Evolutionary conservation across 1,140 invertebrate genomes (phyloP), one percentile per base, ranked within the genome.

Genomic region (Macrocentrus cingulum): DNA sequence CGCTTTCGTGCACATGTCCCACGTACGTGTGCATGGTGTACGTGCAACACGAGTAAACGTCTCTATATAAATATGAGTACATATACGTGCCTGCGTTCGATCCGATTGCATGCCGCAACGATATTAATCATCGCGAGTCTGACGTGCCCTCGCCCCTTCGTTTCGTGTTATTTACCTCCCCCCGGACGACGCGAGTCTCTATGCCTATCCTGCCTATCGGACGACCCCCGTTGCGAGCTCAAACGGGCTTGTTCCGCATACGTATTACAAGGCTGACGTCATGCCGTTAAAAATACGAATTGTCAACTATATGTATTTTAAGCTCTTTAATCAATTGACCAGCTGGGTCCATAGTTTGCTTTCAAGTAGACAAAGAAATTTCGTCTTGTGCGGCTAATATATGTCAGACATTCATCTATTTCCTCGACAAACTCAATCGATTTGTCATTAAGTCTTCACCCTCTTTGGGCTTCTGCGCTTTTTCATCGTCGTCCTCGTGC

Each of bases 21-120:
- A 48, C 29, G 11, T 48, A n/a, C 11, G 15, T 23, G 1, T n/a
- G 15, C 20, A 25, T 45, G 2, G n/a, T 45, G 22, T 11, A 15
- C 13, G 8, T 45, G 39, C 16, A 7, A 45, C 22, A 6, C 6
- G 19, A 20, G 42, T 11, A 8, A n/a, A 42, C 18, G 39, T 42
- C 9, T 45, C 7, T 18, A 19, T 45, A 22, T 11, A 13, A 23
- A 34, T 11, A 16, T 2, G 13, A 6, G 9, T n/a, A 9, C 37
- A 20, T 51, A 22, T 46, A 22, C 16, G 49, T 7, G 32, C 34
- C 22, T 7, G 36, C 65, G 70, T 70, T 67, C 65, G 73, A 74
- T 75, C 72, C 67, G 73, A 74, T 77, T 75, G 73, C 73, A 74
- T 77, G 73, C 72, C 67, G 66, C 67, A 67, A 62, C 66, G 72